phyloP scores from a whole-genome alignment of 2,113 vertebrate species.

The Pao palembangensis region DNA sequence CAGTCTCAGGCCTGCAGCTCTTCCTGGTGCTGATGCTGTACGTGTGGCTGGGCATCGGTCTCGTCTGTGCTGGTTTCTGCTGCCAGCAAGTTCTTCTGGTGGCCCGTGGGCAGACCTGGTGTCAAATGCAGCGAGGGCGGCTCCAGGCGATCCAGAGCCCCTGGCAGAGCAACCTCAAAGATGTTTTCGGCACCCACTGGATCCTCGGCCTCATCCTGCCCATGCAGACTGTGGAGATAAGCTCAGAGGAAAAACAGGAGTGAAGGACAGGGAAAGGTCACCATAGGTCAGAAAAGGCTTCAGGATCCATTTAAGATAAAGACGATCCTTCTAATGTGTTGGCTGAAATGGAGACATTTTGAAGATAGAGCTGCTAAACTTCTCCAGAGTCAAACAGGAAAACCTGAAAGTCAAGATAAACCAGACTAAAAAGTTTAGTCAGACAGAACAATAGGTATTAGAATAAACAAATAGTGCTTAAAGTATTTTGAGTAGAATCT shows the following conservation, averaged over 20 bases:
- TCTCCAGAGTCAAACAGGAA: too few relatives aligned
- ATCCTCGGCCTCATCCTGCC: slow-evolving; percentile 88
- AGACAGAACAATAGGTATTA: too few relatives aligned
- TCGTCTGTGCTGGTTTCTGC: slow-evolving; percentile 94
- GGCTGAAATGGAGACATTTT: too few relatives aligned
- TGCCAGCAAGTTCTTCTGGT: slow-evolving; percentile 95
- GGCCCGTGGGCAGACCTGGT: slow-evolving; percentile 88
- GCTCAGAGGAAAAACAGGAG: slow-evolving; percentile 66
- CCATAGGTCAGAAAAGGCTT: too few relatives aligned
- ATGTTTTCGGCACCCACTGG: slow-evolving; percentile 93
- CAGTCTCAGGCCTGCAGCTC: slow-evolving; percentile 89
- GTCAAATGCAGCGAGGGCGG: slow-evolving; percentile 84
- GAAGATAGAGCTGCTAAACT: too few relatives aligned
- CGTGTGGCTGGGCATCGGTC: slow-evolving; percentile 93
- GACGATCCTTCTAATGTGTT: too few relatives aligned
- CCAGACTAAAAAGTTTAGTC: too few relatives aligned
- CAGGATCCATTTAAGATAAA: too few relatives aligned
- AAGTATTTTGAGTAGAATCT: too few relatives aligned
- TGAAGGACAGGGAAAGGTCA: slow-evolving; percentile 36
- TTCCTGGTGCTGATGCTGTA: slow-evolving; percentile 98
- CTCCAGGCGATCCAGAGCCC: slow-evolving; percentile 74
- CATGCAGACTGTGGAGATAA: slow-evolving; percentile 79
- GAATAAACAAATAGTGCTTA: too few relatives aligned
- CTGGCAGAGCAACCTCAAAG: slow-evolving; percentile 87
- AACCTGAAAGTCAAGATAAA: too few relatives aligned